Evolutionary conservation across 1,140 invertebrate species (phyloP).

Genomic region (Gerris buenoi): DNA sequence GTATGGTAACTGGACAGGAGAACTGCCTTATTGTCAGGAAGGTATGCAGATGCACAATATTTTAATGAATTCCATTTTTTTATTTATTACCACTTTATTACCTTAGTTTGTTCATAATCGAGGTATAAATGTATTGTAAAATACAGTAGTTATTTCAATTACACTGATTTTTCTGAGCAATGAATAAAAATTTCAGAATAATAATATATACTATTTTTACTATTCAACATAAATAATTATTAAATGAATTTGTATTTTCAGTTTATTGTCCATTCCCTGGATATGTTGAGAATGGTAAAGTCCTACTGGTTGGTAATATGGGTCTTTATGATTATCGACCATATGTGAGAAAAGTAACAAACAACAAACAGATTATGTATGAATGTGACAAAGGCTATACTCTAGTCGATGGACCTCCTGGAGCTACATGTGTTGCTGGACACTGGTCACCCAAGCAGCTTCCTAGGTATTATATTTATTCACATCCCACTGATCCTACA

Average conservation of each 20-base stretch:
- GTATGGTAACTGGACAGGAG: slow-evolving; percentile 84
- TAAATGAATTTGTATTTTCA: too few species aligned
- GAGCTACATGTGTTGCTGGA: slow-evolving; percentile 82
- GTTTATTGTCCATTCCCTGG: slow-evolving; percentile 91
- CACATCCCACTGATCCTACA: neutral
- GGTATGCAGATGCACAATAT: slow-evolving; percentile 39
- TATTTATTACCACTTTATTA: too few species aligned
- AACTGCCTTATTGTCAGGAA: slow-evolving; percentile 69
- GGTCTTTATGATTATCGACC: slow-evolving; percentile 92
- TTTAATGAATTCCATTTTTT: too few species aligned
- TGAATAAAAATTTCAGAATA: too few species aligned
- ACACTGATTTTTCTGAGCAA: too few species aligned
- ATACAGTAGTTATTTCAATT: too few species aligned
- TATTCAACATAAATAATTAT: too few species aligned
- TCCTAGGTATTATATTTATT: slow-evolving; percentile 44
- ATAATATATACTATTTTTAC: too few species aligned
- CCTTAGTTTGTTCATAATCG: too few species aligned
- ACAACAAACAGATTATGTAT: slow-evolving; percentile 93
- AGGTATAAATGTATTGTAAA: too few species aligned
- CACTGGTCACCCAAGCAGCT: slow-evolving; percentile 68
- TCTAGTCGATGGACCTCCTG: slow-evolving; percentile 69
- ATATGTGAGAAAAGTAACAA: slow-evolving; percentile 76
- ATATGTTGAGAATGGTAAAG: slow-evolving; percentile 75
- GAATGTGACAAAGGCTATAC: slow-evolving; percentile 86
- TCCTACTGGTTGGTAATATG: slow-evolving; percentile 89